Evolutionary conservation across 2,113 vertebrate species (phyloP).

Genomic region (Galbula dea): DNA sequence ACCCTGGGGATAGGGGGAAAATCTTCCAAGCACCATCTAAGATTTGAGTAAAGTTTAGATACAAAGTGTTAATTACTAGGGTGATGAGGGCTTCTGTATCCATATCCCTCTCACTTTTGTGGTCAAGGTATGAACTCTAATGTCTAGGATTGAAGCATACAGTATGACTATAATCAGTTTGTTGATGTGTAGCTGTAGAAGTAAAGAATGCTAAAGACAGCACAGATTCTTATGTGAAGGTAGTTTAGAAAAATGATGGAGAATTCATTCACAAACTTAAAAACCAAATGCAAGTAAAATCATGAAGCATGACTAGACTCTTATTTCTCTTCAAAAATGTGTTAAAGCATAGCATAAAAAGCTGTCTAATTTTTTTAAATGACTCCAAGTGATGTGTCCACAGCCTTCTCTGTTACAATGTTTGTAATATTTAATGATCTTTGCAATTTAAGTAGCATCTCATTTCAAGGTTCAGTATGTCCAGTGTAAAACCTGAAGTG

Average conservation of each 20-base stretch:
- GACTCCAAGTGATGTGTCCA: neutral
- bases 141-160: neutral
- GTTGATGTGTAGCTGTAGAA: neutral
- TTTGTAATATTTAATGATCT: neutral
- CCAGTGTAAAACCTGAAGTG: neutral
- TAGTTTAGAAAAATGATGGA: neutral
- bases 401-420: neutral
- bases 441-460: neutral
- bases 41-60: neutral
- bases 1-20: neutral
- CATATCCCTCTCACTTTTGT: neutral
- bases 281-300: neutral
- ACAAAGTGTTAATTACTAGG: neutral
- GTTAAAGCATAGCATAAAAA: neutral
- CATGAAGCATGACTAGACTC: neutral
- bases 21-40: neutral
- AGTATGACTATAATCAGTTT: neutral
- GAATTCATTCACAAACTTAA: neutral
- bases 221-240: neutral
- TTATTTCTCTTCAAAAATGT: neutral
- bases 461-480: slow-evolving; percentile 11
- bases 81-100: neutral
- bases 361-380: neutral
- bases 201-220: neutral
- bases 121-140: neutral